phyloP scores from a whole-genome alignment of 2,888 invertebrate genomes.

The Agrilus cyanescens region DNA sequence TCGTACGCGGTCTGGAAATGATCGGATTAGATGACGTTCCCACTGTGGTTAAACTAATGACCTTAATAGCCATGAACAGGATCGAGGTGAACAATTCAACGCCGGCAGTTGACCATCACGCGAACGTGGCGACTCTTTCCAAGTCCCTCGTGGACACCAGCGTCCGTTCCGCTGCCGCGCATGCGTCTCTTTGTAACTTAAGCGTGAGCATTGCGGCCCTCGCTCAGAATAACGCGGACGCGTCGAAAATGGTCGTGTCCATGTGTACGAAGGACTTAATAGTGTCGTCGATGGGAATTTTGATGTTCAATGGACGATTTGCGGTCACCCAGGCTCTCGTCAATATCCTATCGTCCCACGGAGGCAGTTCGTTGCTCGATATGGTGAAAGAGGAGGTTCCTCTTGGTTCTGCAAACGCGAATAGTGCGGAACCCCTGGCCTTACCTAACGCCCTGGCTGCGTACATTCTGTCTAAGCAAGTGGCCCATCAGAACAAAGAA shows the following conservation, averaged over 20 bases:
- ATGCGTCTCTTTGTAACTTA: conserved; percentile 29
- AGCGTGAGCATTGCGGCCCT: conserved; percentile 39
- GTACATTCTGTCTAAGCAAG: conserved; percentile 43
- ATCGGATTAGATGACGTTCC: conserved; percentile 44
- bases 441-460: conserved; percentile 48
- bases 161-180: conserved; percentile 22
- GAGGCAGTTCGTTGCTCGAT: conserved; percentile 33
- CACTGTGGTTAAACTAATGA: conserved; percentile 47
- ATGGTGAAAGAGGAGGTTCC: conserved; percentile 27
- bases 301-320: conserved; percentile 32
- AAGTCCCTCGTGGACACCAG: no score
- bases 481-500: conserved; percentile 40
- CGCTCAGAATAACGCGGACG: conserved; percentile 41
- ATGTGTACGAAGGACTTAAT: conserved; percentile 43
- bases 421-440: conserved; percentile 33
- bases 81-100: conserved; percentile 32
- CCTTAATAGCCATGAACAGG: conserved; percentile 44
- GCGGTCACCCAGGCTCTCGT: conserved; percentile 50
- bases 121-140: no score
- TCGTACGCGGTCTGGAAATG: conserved; percentile 29
- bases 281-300: conserved; percentile 34
- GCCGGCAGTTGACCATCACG: no score
- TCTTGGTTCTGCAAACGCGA: conserved; percentile 13
- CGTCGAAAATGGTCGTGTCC: conserved; percentile 43
- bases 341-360: conserved; percentile 39